Conservation (phyloP, 1,140 invertebrate species). For the Drosophila lowei region DNA sequence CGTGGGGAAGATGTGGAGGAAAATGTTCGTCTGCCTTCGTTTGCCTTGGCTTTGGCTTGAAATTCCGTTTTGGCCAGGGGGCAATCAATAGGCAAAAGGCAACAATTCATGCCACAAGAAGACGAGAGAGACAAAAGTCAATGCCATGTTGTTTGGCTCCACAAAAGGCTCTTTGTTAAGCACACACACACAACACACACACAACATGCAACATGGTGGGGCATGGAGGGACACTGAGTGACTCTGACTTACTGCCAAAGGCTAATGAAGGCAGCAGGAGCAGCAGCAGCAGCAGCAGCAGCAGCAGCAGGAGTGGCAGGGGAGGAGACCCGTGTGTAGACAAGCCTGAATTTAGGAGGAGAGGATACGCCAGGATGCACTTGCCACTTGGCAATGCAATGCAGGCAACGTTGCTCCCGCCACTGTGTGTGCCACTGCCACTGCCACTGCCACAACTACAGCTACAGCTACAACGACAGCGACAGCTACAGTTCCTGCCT, state of each 20-base stretch:
- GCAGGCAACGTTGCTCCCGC: constrained; percentile 31
- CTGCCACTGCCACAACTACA: too few relatives aligned
- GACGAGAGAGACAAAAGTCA: constrained; percentile 59
- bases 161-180: constrained; percentile 68
- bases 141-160: constrained; percentile 59
- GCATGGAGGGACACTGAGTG: constrained; percentile 28
- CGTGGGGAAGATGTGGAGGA: too few relatives aligned
- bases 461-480: constrained; percentile 16
- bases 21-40: neutral
- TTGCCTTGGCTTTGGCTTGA: constrained; percentile 17
- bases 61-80: constrained; percentile 27
- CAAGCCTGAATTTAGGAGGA: constrained; percentile 25
- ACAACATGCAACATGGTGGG: constrained; percentile 6
- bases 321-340: too few relatives aligned
- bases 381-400: constrained; percentile 66
- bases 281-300: constrained; percentile 8
- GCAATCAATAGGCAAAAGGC: constrained; percentile 41
- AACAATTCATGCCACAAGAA: constrained; percentile 40
- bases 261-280: constrained; percentile 67
- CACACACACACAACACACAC: constrained; percentile 33
- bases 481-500: constrained; percentile 10
- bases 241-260: constrained; percentile 78
- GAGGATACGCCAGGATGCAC: constrained; percentile 56
- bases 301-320: neutral
- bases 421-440: too few relatives aligned